These are phyloP conservation scores for Zaprionus lachaisei DNA, from an alignment of 1,140 invertebrate species.

Conservation along the genomic window DNA sequence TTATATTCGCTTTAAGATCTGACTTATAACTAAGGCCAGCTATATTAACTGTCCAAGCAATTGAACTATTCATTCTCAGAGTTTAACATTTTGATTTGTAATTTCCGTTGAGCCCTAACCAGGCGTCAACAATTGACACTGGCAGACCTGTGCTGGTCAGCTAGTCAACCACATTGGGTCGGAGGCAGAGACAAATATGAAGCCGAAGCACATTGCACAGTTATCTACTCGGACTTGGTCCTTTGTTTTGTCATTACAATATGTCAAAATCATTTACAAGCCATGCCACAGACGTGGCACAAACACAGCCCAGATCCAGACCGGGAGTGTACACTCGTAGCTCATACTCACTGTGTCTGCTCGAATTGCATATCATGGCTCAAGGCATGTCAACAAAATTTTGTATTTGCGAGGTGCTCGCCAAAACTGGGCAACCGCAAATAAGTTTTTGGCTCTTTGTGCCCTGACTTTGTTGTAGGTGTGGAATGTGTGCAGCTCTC, in stretches of 20 bases:
- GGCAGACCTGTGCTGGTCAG: conserved; percentile 40
- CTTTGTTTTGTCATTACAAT: conserved; percentile 65
- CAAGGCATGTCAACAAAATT: conserved; percentile 59
- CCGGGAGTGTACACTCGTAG: neutral
- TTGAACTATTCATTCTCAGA: conserved; percentile 26
- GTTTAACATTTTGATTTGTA: conserved; percentile 57
- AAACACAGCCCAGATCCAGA: neutral
- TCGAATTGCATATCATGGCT: conserved; percentile 51
- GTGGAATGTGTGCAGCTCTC: conserved; percentile 15
- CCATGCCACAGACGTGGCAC: conserved; percentile 14
- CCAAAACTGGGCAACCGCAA: conserved; percentile 63
- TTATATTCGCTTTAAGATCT: neutral
- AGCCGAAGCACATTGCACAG: neutral
- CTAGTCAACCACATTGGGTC: conserved; percentile 13
- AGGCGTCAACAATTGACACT: conserved; percentile 48
- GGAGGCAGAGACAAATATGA: conserved; percentile 15
- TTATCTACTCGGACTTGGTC: conserved; percentile 3
- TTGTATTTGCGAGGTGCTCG: conserved; percentile 45
- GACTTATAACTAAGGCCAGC: neutral
- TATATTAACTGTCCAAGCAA: conserved; percentile 10
- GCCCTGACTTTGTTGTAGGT: conserved; percentile 43
- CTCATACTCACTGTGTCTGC: conserved; percentile 1
- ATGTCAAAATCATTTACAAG: conserved; percentile 61
- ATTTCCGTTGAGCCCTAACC: conserved; percentile 46
- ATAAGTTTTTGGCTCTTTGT: conserved; percentile 66